Evolutionary conservation across 64 coral and sea anemone species (phyloP).

Genomic region (Montipora foliosa): DNA sequence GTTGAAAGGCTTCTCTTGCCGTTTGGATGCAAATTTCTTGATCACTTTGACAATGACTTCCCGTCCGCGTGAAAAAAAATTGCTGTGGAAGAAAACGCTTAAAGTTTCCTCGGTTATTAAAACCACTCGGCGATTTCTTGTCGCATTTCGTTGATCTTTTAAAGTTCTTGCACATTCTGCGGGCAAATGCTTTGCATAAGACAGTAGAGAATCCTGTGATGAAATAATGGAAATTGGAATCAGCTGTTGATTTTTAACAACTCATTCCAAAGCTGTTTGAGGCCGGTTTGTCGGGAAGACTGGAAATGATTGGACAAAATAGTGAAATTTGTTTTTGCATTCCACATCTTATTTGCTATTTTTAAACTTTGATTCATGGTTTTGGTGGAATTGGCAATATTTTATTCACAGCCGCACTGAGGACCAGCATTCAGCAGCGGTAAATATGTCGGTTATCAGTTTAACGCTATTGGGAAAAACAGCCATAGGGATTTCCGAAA

Average conservation of each 20-base stretch:
- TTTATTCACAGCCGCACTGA: background rate
- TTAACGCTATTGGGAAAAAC: no score
- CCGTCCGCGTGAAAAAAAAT: background rate
- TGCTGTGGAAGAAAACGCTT: background rate
- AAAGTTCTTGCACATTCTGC: conserved; percentile 29
- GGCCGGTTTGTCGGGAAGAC: background rate
- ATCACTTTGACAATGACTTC: conserved; percentile 13
- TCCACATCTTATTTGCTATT: conserved; percentile 34
- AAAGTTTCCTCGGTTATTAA: background rate
- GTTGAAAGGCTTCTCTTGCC: conserved; percentile 16
- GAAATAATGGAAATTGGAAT: background rate
- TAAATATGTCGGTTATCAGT: background rate
- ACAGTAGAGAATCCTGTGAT: conserved; percentile 18
- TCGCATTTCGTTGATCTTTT: conserved; percentile 2
- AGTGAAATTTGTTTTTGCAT: conserved; percentile 1
- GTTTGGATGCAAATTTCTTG: conserved; percentile 22
- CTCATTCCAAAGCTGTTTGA: background rate
- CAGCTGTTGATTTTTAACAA: background rate
- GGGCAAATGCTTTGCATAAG: background rate
- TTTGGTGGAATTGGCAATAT: conserved; percentile 5
- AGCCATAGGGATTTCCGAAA: no score
- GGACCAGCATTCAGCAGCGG: background rate
- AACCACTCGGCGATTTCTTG: background rate
- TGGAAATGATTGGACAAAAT: conserved; percentile 25
- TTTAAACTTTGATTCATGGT: conserved; percentile 11